Evolutionary conservation across 2,888 invertebrate genomes (phyloP).

Genomic region (Trilocha varians): DNA sequence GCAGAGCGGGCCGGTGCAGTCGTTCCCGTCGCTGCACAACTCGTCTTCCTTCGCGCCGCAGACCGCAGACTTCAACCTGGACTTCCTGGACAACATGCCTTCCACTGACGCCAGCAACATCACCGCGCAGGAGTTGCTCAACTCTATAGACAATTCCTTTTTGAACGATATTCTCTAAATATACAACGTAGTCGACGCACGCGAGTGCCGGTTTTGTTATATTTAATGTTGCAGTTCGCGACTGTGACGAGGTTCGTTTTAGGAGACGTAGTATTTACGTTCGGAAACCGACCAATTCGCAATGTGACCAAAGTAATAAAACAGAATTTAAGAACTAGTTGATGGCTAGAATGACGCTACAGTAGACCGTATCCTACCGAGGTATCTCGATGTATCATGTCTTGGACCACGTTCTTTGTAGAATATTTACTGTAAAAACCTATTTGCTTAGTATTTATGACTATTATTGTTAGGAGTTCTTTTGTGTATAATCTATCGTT

Average conservation of each 20-base stretch:
- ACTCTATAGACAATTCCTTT: constrained; percentile 86
- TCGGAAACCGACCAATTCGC: constrained; percentile 13
- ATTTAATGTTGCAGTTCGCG: no score
- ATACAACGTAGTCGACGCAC: background rate
- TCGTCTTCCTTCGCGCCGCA: constrained; percentile 65
- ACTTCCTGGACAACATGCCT: constrained; percentile 88
- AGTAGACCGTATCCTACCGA: constrained; percentile 16
- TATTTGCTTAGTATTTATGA: constrained; percentile 64
- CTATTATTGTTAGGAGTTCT: constrained; percentile 55
- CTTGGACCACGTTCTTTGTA: constrained; percentile 58
- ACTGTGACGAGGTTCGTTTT: no score
- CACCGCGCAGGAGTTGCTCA: constrained; percentile 87
- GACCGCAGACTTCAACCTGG: constrained; percentile 82
- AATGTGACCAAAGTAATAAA: constrained; percentile 61
- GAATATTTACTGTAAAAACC: constrained; percentile 61
- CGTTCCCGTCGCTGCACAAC: constrained; percentile 47
- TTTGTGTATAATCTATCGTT: constrained; percentile 51
- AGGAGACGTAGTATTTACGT: constrained; percentile 9
- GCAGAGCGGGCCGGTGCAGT: constrained; percentile 27
- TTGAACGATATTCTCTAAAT: constrained; percentile 76
- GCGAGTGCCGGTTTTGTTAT: no score
- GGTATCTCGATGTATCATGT: constrained; percentile 40
- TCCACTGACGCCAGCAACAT: constrained; percentile 82
- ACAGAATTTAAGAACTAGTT: constrained; percentile 43
- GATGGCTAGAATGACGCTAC: constrained; percentile 9